Evolutionary conservation across 2,797 vertebrate species (phyloP).

Genomic region (Halcyon smyrnensis): DNA sequence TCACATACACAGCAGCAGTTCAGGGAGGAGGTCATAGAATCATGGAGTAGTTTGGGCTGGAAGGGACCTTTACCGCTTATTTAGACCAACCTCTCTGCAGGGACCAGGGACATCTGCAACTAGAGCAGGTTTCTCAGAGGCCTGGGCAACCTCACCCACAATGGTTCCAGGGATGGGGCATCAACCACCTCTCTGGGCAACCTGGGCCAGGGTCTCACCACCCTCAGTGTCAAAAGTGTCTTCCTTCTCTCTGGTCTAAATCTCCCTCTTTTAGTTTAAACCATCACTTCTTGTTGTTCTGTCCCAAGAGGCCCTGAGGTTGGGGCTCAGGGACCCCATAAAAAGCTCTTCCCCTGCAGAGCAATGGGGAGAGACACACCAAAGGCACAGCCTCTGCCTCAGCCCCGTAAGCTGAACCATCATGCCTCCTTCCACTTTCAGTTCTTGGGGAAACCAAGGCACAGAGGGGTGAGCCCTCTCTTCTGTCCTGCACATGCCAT

Average conservation of each 20-base stretch:
- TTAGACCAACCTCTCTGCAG: neutral
- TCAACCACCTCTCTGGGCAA: no score
- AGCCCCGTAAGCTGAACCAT: fast-evolving
- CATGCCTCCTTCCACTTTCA: fast-evolving
- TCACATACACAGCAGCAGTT: neutral
- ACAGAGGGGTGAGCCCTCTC: fast-evolving
- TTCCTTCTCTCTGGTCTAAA: neutral
- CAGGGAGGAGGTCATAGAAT: neutral
- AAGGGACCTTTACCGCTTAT: neutral
- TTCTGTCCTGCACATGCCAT: fast-evolving
- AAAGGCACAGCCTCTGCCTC: neutral
- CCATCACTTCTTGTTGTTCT: neutral
- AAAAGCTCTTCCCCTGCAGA: neutral
- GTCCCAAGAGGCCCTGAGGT: neutral
- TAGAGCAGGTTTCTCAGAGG: neutral
- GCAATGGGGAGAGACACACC: no score
- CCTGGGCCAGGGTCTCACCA: neutral
- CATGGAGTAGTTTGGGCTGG: neutral
- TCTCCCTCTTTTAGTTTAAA: neutral
- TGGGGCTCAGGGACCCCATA: neutral
- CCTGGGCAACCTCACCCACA: neutral
- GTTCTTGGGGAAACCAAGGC: neutral
- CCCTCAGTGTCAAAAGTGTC: neutral
- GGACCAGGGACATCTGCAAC: neutral
- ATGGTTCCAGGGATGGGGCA: neutral